phyloP scores from a whole-genome alignment of 2,797 vertebrate species.

The Sitta carolinensis region DNA sequence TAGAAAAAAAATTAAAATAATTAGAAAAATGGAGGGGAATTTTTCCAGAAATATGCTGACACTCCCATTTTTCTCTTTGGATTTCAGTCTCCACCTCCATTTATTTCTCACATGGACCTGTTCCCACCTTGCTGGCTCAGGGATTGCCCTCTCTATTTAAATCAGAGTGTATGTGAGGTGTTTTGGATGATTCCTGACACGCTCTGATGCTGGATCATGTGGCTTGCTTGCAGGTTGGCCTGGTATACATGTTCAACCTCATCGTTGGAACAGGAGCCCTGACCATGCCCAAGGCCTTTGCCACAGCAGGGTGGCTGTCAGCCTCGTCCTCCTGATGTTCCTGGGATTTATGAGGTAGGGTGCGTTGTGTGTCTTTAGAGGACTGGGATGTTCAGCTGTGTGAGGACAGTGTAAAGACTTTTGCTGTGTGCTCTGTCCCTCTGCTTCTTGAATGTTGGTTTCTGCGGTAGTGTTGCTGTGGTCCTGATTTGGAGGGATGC shows the following conservation, averaged over 20 bases:
- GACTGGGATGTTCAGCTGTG: background rate
- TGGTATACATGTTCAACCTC: conserved; percentile 99
- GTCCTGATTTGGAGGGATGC: background rate
- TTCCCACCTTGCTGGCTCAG: background rate
- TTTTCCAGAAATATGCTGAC: background rate
- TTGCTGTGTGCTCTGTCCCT: background rate
- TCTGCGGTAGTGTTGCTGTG: background rate
- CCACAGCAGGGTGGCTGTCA: conserved; percentile 92
- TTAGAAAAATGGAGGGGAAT: background rate
- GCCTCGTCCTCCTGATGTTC: conserved; percentile 87
- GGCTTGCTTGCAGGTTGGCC: conserved; percentile 83
- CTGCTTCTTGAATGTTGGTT: background rate
- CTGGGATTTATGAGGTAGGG: conserved; percentile 95
- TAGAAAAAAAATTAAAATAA: background rate
- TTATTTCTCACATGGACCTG: background rate
- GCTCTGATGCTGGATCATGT: background rate
- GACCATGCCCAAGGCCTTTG: conserved; percentile 97
- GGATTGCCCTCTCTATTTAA: background rate
- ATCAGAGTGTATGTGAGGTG: rapidly evolving
- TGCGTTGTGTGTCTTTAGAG: background rate
- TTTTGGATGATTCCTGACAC: background rate
- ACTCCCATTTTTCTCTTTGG: background rate
- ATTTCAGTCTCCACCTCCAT: background rate
- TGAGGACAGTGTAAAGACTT: background rate
- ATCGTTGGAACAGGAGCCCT: conserved; percentile 95